Evolutionary conservation across 2,797 vertebrate genomes (phyloP).

Genomic region (Chrysocyon brachyurus): DNA sequence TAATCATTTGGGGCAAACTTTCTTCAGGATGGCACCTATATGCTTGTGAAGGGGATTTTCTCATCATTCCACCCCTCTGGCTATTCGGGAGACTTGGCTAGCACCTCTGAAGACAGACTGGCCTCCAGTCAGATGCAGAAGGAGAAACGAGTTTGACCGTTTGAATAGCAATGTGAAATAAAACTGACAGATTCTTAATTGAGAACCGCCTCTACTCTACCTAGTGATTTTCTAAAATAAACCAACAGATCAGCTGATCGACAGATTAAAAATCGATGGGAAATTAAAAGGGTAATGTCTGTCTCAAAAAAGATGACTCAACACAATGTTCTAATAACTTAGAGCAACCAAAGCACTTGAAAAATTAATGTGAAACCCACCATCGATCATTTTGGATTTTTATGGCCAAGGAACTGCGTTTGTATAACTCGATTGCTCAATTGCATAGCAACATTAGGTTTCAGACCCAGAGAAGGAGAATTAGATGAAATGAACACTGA

Average conservation of each 20-base stretch:
- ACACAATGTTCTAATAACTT: conserved; percentile 58
- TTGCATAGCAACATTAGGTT: conserved; percentile 33
- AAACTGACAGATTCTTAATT: conserved; percentile 56
- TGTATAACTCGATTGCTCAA: conserved; percentile 62
- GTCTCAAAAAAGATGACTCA: conserved; percentile 51
- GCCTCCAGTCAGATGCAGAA: conserved; percentile 9
- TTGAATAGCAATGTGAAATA: conserved; percentile 33
- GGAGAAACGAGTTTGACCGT: background rate
- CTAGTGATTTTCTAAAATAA: conserved; percentile 61
- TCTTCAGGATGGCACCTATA: background rate
- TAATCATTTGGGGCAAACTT: background rate
- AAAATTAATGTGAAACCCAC: conserved; percentile 75
- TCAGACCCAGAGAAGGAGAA: conserved; percentile 61
- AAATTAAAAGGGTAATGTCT: conserved; percentile 69
- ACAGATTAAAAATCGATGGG: background rate
- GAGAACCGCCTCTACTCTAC: background rate
- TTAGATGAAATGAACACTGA: conserved; percentile 70
- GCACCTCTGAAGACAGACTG: background rate
- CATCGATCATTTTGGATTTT: conserved; percentile 71
- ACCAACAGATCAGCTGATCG: background rate
- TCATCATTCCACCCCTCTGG: background rate
- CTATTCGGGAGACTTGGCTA: background rate
- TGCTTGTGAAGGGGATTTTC: background rate
- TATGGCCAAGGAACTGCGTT: conserved; percentile 53
- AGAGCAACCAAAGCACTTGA: conserved; percentile 69